Base-by-base conservation (phyloP, 2,797 vertebrate genomes). In the Pterois miles region DNA sequence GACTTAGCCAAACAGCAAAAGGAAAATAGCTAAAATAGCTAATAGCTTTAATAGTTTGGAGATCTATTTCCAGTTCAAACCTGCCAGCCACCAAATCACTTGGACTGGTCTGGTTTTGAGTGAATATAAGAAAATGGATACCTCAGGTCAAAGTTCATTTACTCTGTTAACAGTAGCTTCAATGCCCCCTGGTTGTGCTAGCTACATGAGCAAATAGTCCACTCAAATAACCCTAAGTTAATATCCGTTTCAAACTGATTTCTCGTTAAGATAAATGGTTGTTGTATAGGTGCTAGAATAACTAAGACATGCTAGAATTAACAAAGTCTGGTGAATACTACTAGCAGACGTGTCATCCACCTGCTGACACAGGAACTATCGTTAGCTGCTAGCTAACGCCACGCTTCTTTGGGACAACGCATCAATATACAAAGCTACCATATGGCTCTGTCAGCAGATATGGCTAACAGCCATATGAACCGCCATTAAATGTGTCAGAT, bases 91-190 rank as follows among this genome's bases (percentile, higher is more conserved):
- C 14, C 16, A 65, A 65, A 68, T 62, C 12, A 58, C 22, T 43
- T 58, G 2, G 16, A 43, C 23, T 46, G 11, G 5, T 38, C 11
- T 22, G 20, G 54, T 71, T 81, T 82, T 64, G 69, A 73, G 56
- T 33, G 59, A 83, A 78, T 86, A 84, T 81, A 78, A 88, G 88
- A 94, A 93, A 93, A 93, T 92, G 92, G 93, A 92, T 85, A 87
- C 90, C 87, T 84, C 72, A 40, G 92, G 91, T 93, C 91, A 93
- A 94, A 94, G 93, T 88, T 92, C 90, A 92, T 76, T 73, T 72
- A 77, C 85, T 84, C 67, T 77, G 80, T 90, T 76, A 88, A 80
- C 80, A 65, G 81, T 65, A 75, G 67, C 78, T 76, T 65, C 52
- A 63, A 65, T 79, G 69, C 36, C 25, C 58, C 70, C 74, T 76